Evolutionary conservation across 2,797 vertebrate genomes (phyloP), one percentile per base, ranked within the genome.

Genomic region (Gallinago stenura): DNA sequence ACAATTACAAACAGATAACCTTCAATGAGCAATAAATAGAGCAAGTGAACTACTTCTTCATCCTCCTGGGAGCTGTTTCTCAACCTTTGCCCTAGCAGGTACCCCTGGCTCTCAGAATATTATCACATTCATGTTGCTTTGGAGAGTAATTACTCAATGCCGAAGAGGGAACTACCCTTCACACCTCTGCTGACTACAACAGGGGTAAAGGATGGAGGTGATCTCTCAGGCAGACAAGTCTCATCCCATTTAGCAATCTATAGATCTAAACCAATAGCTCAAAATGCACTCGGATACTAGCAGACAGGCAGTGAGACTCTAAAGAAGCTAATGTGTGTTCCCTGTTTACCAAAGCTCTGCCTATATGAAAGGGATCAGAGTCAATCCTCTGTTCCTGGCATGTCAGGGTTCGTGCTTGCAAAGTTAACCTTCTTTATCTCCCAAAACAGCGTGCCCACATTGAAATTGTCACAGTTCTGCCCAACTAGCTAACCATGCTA

Each of bases 1-100:
- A 73, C 50, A 87, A 79, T 87, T 93, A 26, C 66, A 62, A 77
- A 75, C 66, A 84, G 73, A 84, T 90, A 92, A 86, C 62, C 85
- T 94, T 93, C 85, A n/a, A n/a, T 56, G 9, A 76, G 25, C 46
- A 60, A 30, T 94, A 90, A 91, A 78, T 3, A 91, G 37, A 71
- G 26, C 51, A 88, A 84, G 33, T 66, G 51, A 79, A 62, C 51
- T 86, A 22, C 43, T 83, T 69, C 46, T 33, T 54, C 50, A 26
- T 35, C 61, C 68, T 77, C 48, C 4, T 51, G 73, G 50, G 58
- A 89, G 21, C 12, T 0, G 0, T 94, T 93, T 83, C 51, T 72
- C 43, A 61, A 7, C 3, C 6, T 90, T 86, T 81, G 57, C 35
- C 30, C 30, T 69, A 26, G n/a, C 45, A 82, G 50, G 33, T 75